Conservation (phyloP, 2,797 vertebrate genomes). For the Myoxocephalus aenaeus region DNA sequence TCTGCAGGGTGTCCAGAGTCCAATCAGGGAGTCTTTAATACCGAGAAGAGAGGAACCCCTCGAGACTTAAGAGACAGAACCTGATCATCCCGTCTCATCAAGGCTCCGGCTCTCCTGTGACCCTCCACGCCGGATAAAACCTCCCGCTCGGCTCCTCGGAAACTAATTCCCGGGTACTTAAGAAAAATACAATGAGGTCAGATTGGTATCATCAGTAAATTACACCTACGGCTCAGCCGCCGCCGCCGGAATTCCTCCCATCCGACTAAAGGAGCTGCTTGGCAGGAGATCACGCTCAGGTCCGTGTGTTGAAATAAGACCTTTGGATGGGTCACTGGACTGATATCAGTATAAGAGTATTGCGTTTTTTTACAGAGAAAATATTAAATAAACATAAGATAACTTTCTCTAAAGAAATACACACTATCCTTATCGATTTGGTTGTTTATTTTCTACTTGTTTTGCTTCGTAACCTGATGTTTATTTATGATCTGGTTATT, state of each 20-base stretch:
- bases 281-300: no score
- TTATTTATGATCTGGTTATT: background rate
- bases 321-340: no score
- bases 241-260: slow-evolving; percentile 37
- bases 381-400: slow-evolving; percentile 29
- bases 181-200: slow-evolving; percentile 75
- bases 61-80: slow-evolving; percentile 75
- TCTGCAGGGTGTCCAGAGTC: slow-evolving; percentile 77
- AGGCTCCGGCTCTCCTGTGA: slow-evolving; percentile 71
- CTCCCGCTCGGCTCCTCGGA: slow-evolving; percentile 57
- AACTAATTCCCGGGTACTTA: slow-evolving; percentile 73
- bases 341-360: background rate
- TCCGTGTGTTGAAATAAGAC: no score
- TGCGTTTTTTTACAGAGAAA: slow-evolving; percentile 31
- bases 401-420: background rate
- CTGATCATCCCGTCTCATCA: slow-evolving; percentile 80
- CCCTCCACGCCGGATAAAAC: slow-evolving; percentile 64
- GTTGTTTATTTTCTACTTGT: background rate
- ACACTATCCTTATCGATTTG: background rate
- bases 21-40: slow-evolving; percentile 79
- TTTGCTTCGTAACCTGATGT: background rate
- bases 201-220: slow-evolving; percentile 78
- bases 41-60: slow-evolving; percentile 68
- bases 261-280: no score
- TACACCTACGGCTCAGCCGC: slow-evolving; percentile 67